Percentiles rank a stretch among this genome's conserved stretches.
These are phyloP conservation scores for Pterocles burchelli DNA, from an alignment of 2,113 vertebrate genomes.

Conservation along the genomic window DNA sequence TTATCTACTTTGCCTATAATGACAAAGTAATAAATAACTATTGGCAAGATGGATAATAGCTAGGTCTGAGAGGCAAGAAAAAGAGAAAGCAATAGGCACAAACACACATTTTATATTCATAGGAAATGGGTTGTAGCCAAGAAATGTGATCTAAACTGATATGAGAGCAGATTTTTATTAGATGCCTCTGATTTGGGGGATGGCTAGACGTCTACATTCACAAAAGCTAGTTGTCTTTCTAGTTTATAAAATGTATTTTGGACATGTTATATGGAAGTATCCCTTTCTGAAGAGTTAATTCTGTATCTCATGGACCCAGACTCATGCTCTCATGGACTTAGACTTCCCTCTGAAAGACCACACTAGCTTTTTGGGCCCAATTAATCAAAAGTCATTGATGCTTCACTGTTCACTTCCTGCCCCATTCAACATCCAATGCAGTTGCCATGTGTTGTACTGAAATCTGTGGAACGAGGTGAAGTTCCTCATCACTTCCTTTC, in stretches of 20 bases:
- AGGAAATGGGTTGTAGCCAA: not conserved
- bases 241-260: not conserved
- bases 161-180: not conserved
- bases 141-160: not conserved
- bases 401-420: not conserved
- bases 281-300: not conserved
- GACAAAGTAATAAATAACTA: constrained; percentile 57
- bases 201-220: not conserved
- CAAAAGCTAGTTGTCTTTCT: not conserved
- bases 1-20: constrained; percentile 59
- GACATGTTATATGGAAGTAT: not conserved
- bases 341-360: not conserved
- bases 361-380: not conserved
- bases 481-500: not conserved
- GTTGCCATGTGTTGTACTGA: not conserved
- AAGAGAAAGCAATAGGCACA: constrained; percentile 37
- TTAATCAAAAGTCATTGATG: not conserved
- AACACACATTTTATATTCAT: not conserved
- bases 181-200: not conserved
- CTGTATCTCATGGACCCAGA: not conserved
- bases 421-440: not conserved
- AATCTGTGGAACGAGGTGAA: not conserved
- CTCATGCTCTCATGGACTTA: not conserved
- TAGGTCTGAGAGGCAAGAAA: not conserved
- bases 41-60: constrained; percentile 59